Conservation (phyloP, 2,113 vertebrate species). For the Lepus americanus region DNA sequence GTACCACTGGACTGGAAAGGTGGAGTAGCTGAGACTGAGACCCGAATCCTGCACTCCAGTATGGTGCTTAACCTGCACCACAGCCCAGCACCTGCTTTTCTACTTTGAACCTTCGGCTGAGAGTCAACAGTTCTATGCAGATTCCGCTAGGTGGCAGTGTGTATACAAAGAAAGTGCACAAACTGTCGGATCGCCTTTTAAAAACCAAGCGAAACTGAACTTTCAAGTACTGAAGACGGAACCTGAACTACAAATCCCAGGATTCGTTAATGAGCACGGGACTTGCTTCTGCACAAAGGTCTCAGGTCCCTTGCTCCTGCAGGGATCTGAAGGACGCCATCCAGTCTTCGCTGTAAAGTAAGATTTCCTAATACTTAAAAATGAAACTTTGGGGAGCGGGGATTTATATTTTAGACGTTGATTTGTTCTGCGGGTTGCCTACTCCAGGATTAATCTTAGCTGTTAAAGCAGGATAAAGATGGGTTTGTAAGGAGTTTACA, state of each 20-base stretch:
- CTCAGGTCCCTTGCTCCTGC: not conserved
- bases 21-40: too few relatives aligned
- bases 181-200: accelerated
- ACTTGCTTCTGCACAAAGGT: conserved; percentile 70
- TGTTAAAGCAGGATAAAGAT: not conserved
- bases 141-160: conserved; percentile 85
- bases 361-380: not conserved
- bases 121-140: not conserved
- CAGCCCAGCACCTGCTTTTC: not conserved
- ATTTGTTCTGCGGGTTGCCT: not conserved
- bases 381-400: not conserved
- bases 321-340: conserved; percentile 32
- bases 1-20: too few relatives aligned
- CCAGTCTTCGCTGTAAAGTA: not conserved
- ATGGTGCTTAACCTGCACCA: too few relatives aligned
- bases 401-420: not conserved
- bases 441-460: not conserved
- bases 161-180: not conserved
- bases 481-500: not conserved
- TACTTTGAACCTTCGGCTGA: not conserved
- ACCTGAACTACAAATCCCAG: conserved; percentile 84
- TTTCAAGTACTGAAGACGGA: accelerated
- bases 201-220: not conserved
- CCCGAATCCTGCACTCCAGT: too few relatives aligned
- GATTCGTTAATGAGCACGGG: not conserved